These are phyloP conservation scores for Odocoileus virginianus DNA, from an alignment of 2,113 vertebrate genomes.

Conservation along the genomic window DNA sequence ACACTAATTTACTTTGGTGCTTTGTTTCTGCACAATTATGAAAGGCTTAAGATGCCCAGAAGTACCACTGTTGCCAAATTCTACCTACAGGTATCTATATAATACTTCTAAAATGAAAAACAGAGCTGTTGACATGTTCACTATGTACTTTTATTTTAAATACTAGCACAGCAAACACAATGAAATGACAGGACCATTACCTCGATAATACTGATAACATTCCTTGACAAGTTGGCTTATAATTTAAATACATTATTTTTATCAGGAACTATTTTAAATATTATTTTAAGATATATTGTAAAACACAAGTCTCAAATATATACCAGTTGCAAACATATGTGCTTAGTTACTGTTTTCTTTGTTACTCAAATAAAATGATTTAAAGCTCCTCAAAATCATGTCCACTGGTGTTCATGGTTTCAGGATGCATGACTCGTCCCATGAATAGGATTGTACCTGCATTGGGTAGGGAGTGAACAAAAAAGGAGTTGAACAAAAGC, in stretches of 20 bases:
- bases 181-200: constrained; percentile 71
- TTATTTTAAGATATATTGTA: constrained; percentile 66
- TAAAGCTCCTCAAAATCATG: constrained; percentile 94
- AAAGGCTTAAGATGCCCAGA: not conserved
- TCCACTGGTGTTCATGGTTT: constrained; percentile 89
- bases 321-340: constrained; percentile 79
- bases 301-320: constrained; percentile 82
- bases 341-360: constrained; percentile 76
- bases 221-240: constrained; percentile 73
- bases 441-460: constrained; percentile 94
- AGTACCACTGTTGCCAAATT: not conserved
- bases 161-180: constrained; percentile 78
- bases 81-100: not conserved
- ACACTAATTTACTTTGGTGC: not conserved
- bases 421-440: constrained; percentile 97
- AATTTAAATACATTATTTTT: constrained; percentile 62
- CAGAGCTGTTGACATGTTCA: constrained; percentile 69
- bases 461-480: not conserved
- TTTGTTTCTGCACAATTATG: not conserved
- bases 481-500: not conserved
- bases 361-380: constrained; percentile 49
- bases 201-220: constrained; percentile 80
- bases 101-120: constrained; percentile 67
- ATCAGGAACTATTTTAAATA: constrained; percentile 74
- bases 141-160: constrained; percentile 82